Evolutionary conservation across 2,797 vertebrate genomes (phyloP), one percentile per base, ranked within the genome.

Genomic region (Pteropus rufus): DNA sequence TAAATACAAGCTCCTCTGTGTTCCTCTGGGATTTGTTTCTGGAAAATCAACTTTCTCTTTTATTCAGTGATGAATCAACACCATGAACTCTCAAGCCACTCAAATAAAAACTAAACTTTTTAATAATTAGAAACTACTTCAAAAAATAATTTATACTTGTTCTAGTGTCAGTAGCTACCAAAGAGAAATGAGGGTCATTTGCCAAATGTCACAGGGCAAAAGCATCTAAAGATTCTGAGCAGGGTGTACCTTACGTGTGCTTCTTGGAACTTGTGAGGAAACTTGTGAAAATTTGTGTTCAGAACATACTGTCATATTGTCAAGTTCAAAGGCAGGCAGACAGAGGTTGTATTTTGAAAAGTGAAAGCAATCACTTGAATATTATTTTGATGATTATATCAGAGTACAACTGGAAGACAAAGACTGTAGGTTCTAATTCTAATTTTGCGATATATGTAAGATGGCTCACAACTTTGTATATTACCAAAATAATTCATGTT

Each of bases 401-500:
- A 31, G 73, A 64, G 75, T 69, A 46, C 4, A n/a, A 1, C 36
- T 31, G 15, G 56, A 92, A 34, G 24, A 6, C 46, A 89, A 70
- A 91, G 19, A 70, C 0, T 2, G 8, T 11, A 49, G 11, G 19
- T 7, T 83, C 54, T 54, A 54, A 93, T 41, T 84, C 46, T 83
- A 58, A 69, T 67, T 86, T 91, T 36, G 44, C 8, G 41, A 58
- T 11, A 44, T 9, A 41, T 3, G 1, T 36, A 79, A 65, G 39
- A 23, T 8, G 8, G 34, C 21, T 83, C 34, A 9, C 26, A 56
- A 26, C 10, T 93, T 64, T 21, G 24, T 64, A 0, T 8, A 34
- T 75, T 87, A 79, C 80, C 83, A 67, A 91, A 73, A 49, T 58
- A 73, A 64, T 44, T 91, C 64, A 44, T 46, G 67, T 88, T 90